phyloP scores from a whole-genome alignment of 2,113 vertebrate genomes.

The Ochotona curzoniae region DNA sequence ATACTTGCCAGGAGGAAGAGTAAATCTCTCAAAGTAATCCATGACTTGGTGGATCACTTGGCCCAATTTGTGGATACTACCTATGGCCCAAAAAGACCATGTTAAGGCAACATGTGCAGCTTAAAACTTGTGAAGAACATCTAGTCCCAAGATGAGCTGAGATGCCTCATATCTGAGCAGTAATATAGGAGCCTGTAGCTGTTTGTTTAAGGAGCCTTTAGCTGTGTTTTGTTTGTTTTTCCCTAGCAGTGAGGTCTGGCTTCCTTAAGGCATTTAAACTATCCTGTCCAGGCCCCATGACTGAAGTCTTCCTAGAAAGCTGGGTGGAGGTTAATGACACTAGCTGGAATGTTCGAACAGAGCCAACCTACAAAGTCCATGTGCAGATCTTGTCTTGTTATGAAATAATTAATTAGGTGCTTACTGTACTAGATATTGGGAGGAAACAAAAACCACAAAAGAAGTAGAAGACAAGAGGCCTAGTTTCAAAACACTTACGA shows the following conservation, averaged over 20 bases:
- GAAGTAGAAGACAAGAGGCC: conserved; percentile 1
- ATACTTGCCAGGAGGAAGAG: conserved; percentile 65
- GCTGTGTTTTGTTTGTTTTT: not conserved
- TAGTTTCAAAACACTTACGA: conserved; percentile 51
- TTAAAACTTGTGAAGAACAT: not conserved
- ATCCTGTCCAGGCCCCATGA: not conserved
- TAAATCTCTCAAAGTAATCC: conserved; percentile 76
- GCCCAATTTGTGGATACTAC: conserved; percentile 56
- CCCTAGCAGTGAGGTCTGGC: not conserved
- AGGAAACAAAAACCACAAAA: not conserved
- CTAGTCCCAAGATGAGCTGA: not conserved
- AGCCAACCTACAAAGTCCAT: conserved; percentile 43
- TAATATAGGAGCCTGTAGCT: not conserved
- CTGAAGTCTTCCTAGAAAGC: conserved; percentile 64
- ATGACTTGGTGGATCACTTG: conserved; percentile 63
- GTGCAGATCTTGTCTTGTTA: conserved; percentile 36
- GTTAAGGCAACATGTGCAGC: conserved; percentile 25
- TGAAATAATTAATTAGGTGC: conserved; percentile 45
- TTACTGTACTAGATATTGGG: conserved; percentile 23
- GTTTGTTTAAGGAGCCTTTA: too few species aligned
- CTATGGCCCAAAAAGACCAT: conserved; percentile 21
- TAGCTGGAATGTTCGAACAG: conserved; percentile 22
- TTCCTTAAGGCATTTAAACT: conserved; percentile 31
- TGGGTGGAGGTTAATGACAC: conserved; percentile 4
- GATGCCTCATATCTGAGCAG: conserved; percentile 3